Evolutionary conservation across 2,113 vertebrate species (phyloP), one percentile per base, ranked within the genome.

Genomic region (Tachuris rubrigastra): DNA sequence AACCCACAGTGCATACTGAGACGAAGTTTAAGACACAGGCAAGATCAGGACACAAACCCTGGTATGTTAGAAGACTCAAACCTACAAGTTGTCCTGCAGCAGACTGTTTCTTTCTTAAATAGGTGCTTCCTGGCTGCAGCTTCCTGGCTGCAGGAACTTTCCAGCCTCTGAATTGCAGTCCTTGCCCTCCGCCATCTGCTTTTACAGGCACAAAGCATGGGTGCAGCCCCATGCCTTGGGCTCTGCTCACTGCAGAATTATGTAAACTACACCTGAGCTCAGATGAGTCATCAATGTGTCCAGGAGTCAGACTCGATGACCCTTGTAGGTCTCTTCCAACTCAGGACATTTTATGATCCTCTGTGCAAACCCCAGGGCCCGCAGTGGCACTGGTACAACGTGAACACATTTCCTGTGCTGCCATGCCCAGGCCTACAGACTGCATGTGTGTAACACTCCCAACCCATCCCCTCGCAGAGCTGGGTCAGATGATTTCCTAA

Each of bases 181-280:
- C 25, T 53, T 71, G 19, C 14, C 27, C 63, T 66, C n/a, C n/a
- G 41, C 15, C 50, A 50, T 85, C 55, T 20, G 39, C 27, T 90
- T 82, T 71, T 13, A 37, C 30, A 59, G 30, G 42, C 0, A 2
- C 13, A n/a, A 49, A 41, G 9, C 0, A 0, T 6, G 31, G n/a
- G 17, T 0, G 0, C n/a, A 63, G 90, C 24, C n/a, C 30, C 68
- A 19, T 0, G 0, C 30, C n/a, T n/a, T 41, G 50, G 37, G 30
- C 41, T 47, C 27, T 37, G 37, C 23, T 53, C 68, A 9, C n/a
- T 37, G 37, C 1, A 0, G 42, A 85, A 42, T 17, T 25, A 12
- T 19, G n/a, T 11, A 4, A 1, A 3, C 59, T 49, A 67, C 71
- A 65, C 18, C 50, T 13, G 18, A 56, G 55, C 22, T 66, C 46